A percentile compares a stretch with the other conserved stretches of the same genome.
These are phyloP conservation scores for Luperina nickerlii DNA, from an alignment of 2,888 invertebrate species.

Conservation along the genomic window DNA sequence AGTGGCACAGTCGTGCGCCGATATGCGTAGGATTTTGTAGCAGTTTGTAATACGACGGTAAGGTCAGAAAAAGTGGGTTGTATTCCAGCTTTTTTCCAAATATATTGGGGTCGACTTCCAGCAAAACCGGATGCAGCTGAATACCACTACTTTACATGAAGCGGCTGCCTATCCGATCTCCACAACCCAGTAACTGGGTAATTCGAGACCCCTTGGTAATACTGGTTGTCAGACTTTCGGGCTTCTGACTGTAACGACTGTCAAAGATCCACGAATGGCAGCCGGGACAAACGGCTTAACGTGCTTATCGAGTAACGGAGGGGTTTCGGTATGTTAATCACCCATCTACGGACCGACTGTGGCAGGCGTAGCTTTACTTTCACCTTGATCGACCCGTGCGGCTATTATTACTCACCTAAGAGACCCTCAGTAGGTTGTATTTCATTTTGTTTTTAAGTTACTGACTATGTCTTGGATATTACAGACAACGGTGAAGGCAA, in stretches of 20 bases:
- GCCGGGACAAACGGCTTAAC: too few relatives aligned
- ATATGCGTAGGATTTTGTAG: slow-evolving; percentile 54
- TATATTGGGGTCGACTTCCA: not conserved
- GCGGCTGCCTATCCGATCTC: not conserved
- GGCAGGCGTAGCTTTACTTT: too few relatives aligned
- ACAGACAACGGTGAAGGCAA: not conserved
- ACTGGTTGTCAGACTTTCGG: too few relatives aligned
- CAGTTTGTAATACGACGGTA: slow-evolving; percentile 51
- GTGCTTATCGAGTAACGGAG: too few relatives aligned
- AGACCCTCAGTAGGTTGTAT: too few relatives aligned
- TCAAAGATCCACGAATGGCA: too few relatives aligned
- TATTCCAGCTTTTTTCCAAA: not conserved
- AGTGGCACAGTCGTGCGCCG: slow-evolving; percentile 18
- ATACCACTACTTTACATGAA: not conserved
- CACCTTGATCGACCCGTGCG: too few relatives aligned
- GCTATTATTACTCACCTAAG: too few relatives aligned
- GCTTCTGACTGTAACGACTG: too few relatives aligned
- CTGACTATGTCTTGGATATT: not conserved
- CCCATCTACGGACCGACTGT: too few relatives aligned
- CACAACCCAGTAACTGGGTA: not conserved
- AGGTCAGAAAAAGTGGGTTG: slow-evolving; percentile 31
- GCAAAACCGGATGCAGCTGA: not conserved
- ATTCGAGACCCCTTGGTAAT: too few relatives aligned
- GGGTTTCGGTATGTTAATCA: too few relatives aligned
- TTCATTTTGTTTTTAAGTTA: not conserved